Base-by-base conservation (phyloP, 2,797 vertebrate species). In the Pseudochirops corinnae region DNA sequence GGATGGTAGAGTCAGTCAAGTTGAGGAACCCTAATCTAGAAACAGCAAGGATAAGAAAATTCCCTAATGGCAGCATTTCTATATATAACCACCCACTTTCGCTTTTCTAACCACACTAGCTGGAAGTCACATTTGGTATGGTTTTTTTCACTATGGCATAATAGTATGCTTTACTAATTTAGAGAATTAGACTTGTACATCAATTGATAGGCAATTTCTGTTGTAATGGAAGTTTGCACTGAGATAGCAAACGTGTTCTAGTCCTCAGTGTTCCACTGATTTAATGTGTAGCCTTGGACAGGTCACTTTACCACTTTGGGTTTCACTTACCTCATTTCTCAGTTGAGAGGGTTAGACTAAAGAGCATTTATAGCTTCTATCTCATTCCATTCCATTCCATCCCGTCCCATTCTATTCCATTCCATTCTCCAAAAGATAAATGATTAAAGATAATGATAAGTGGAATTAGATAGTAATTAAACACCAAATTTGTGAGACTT, bases 51-150 rank as follows among this genome's bases (percentile, higher is more conserved):
- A 55, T 90, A 55, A 31, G 4, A 93, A 95, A 93, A 92, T 96
- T 97, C 97, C 97, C 97, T 94, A 94, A 97, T 11, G 97, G 90
- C 55, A 90, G 55, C 1, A 1, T 67, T 39, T 18, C 95, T 91
- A 91, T 97, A 94, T 94, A 96, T 97, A 97, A 96, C 97, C 97
- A 97, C 97, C 97, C 97, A 97, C 95, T 97, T 97, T 95, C 98
- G 97, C 97, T 98, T 97, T 97, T 98, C 96, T 98, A 97, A 97
- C 97, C 96, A 97, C 96, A 95, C 97, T 97, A 97, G 91, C 94
- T 97, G 96, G 94, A 96, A 21, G 90, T 95, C 96, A 97, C 96
- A 97, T 96, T 96, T 98, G 97, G 57, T 58, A 96, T 62, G 57
- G 28, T 62, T 92, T 55, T 93, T 97, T 67, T 93, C 92, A 90